phyloP scores from a whole-genome alignment of 2,113 vertebrate genomes.

The Trichomycterus rosablanca region DNA sequence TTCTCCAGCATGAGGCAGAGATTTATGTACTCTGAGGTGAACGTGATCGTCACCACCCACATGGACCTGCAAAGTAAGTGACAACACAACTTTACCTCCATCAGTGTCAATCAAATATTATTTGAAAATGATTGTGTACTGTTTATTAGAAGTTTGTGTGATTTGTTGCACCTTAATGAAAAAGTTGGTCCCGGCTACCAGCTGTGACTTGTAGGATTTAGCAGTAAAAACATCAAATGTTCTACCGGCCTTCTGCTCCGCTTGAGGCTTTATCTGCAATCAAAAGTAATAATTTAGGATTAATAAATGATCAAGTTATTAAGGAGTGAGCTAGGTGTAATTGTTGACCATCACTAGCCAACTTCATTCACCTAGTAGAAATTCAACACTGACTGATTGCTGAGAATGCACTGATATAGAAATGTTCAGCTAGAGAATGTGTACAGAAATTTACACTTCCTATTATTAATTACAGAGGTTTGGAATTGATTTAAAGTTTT shows the following conservation, averaged over 20 bases:
- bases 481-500: too few relatives aligned
- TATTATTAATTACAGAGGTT: too few relatives aligned
- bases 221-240: conserved; percentile 54
- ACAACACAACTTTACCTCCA: neutral
- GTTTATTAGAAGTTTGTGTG: neutral
- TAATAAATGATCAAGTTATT: neutral
- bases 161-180: conserved; percentile 80
- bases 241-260: conserved; percentile 52
- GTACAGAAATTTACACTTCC: too few relatives aligned
- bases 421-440: too few relatives aligned
- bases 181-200: conserved; percentile 71
- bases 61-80: conserved; percentile 59
- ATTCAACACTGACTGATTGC: too few relatives aligned
- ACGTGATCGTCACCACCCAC: conserved; percentile 57
- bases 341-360: too few relatives aligned
- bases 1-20: conserved; percentile 53
- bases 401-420: too few relatives aligned
- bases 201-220: conserved; percentile 55
- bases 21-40: conserved; percentile 65
- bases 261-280: neutral
- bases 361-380: too few relatives aligned
- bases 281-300: neutral
- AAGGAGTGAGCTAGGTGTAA: too few relatives aligned
- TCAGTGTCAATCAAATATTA: neutral
- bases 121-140: too few relatives aligned